These are phyloP conservation scores for Cardiocondyla obscurior DNA, from an alignment of 1,140 invertebrate species.

Conservation along the genomic window DNA sequence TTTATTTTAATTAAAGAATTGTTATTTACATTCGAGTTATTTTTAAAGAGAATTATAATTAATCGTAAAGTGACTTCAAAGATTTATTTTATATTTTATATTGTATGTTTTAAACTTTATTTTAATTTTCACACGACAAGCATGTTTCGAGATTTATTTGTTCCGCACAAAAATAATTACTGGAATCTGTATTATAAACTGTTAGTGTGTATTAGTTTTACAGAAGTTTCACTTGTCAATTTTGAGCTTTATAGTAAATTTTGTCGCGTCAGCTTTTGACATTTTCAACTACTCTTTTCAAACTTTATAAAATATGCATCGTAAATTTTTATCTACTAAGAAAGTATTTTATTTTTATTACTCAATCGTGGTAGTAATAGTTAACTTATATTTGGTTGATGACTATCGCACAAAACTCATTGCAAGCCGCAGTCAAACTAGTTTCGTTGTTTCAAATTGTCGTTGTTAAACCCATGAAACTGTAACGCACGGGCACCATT, in stretches of 20 bases:
- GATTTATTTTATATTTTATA: background rate
- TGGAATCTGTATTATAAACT: background rate
- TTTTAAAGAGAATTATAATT: background rate
- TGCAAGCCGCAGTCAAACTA: constrained; percentile 14
- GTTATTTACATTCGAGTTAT: background rate
- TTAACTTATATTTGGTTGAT: background rate
- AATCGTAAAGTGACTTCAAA: background rate
- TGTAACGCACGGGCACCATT: constrained; percentile 19
- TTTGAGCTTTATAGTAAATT: background rate
- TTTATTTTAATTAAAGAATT: background rate
- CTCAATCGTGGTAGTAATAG: background rate
- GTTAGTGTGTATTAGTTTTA: background rate
- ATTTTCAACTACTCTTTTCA: background rate
- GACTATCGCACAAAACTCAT: constrained; percentile 21
- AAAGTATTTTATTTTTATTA: background rate
- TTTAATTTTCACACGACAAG: background rate
- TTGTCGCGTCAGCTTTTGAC: background rate
- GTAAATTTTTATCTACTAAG: background rate
- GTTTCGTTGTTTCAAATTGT: background rate
- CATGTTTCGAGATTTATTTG: background rate
- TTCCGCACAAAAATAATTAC: background rate
- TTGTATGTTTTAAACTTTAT: background rate
- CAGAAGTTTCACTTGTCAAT: background rate
- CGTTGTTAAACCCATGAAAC: constrained; percentile 25
- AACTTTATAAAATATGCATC: background rate